Conservation (phyloP, 2,113 vertebrate species). For the Catharus bicknelli region DNA sequence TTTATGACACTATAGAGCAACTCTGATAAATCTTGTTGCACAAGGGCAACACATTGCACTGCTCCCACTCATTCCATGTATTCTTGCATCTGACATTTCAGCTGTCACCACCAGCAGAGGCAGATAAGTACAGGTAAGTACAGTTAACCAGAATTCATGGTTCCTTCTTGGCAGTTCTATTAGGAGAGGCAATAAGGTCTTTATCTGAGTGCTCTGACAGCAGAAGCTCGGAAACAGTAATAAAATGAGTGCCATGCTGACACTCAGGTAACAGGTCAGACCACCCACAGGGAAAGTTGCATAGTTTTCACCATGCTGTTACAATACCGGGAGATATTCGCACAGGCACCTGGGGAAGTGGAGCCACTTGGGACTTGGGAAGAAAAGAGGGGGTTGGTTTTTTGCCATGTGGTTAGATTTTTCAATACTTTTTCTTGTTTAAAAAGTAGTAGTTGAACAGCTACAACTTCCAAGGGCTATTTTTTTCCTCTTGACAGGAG, state of each 20-base stretch:
- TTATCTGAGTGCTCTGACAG: fast-evolving
- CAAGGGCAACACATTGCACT: not conserved
- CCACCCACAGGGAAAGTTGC: not conserved
- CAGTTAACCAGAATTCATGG: not conserved
- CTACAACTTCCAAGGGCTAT: not conserved
- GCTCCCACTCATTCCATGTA: not conserved
- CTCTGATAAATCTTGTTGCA: not conserved
- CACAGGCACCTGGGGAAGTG: not conserved
- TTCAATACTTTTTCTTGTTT: not conserved
- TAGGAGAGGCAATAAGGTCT: not conserved
- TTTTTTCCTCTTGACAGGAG: not conserved
- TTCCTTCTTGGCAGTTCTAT: not conserved
- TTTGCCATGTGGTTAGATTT: not conserved
- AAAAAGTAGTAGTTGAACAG: not conserved
- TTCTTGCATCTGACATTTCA: not conserved
- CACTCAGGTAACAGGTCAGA: not conserved
- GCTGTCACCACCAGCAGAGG: not conserved
- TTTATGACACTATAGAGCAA: not conserved
- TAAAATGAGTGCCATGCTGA: not conserved
- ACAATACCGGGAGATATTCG: fast-evolving
- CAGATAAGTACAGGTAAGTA: not conserved
- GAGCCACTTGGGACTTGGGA: fast-evolving
- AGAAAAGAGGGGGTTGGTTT: fast-evolving
- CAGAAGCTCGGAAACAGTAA: fast-evolving
- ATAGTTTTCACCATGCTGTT: not conserved